These are phyloP conservation scores for Nautilus pompilius DNA, from an alignment of 1,140 invertebrate genomes.

Conservation along the genomic window DNA sequence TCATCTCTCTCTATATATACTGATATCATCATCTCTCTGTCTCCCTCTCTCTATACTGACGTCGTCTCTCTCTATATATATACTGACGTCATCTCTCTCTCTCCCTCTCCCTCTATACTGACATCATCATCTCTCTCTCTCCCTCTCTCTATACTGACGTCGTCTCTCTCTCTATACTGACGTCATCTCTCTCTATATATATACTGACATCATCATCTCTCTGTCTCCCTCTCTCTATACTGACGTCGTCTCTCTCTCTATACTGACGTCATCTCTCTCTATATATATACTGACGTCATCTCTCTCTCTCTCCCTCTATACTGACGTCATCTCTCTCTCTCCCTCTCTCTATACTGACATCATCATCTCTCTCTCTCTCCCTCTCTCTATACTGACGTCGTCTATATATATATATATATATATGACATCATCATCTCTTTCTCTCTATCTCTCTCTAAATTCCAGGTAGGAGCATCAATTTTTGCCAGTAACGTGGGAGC, in stretches of 20 bases:
- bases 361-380: not conserved
- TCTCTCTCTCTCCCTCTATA: not conserved
- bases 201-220: not conserved
- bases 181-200: no score
- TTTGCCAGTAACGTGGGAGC: conserved; percentile 65
- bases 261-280: not conserved
- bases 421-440: not conserved
- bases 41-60: no score
- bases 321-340: not conserved
- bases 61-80: no score
- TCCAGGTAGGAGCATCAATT: conserved; percentile 63
- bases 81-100: no score
- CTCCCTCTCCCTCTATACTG: no score
- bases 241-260: not conserved
- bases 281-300: not conserved
- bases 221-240: not conserved
- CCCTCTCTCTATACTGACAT: not conserved
- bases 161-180: no score
- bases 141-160: no score
- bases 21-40: no score
- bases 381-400: not conserved
- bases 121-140: no score
- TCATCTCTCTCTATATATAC: no score
- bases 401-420: not conserved
- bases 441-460: not conserved